Conservation (phyloP, 2,888 invertebrate species). For the Zele albiditarsus region DNA sequence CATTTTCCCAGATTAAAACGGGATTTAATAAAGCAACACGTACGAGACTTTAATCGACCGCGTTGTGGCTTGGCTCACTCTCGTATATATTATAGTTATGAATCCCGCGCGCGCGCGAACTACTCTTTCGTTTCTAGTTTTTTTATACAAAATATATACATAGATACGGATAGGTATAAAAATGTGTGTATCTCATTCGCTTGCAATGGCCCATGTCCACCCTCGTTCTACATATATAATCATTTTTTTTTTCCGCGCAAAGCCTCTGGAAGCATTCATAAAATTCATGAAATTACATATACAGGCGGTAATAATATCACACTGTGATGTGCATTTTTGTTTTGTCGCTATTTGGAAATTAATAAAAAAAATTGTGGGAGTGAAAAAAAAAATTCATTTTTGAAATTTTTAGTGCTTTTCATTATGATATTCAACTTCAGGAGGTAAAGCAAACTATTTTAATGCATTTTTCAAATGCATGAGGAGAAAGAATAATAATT, state of each 20-base stretch:
- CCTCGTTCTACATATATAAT: background rate
- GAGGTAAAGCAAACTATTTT: too few species aligned
- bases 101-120: conserved; percentile 34
- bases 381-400: too few species aligned
- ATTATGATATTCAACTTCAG: too few species aligned
- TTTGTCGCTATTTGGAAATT: too few species aligned
- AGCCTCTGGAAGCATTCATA: background rate
- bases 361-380: too few species aligned
- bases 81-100: conserved; percentile 20
- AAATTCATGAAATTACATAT: background rate
- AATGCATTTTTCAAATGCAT: too few species aligned
- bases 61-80: conserved; percentile 54
- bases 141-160: conserved; percentile 37
- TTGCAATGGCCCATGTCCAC: background rate
- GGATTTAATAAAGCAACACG: conserved; percentile 68
- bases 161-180: background rate
- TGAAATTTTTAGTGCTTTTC: too few species aligned
- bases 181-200: background rate
- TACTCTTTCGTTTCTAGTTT: conserved; percentile 30
- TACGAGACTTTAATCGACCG: conserved; percentile 67
- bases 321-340: too few species aligned
- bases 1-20: conserved; percentile 68
- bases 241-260: background rate
- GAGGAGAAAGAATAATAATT: too few species aligned
- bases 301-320: too few species aligned